Base-by-base conservation (phyloP, 1,140 invertebrate species). In the Drosophila miranda region DNA sequence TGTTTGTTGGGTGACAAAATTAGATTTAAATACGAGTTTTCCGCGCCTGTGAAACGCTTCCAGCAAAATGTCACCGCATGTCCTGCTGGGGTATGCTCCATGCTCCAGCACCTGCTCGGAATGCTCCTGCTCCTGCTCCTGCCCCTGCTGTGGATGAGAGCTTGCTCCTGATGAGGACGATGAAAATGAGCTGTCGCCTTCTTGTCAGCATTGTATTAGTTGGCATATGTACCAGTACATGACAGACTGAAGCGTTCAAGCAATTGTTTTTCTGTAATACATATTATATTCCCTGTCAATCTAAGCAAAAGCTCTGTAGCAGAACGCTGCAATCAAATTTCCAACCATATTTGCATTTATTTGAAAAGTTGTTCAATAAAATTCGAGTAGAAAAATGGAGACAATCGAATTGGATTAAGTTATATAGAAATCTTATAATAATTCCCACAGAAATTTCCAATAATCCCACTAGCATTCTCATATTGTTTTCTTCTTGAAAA, bases 1-100 rank as follows among this genome's bases (percentile, higher is more conserved):
- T 81, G 66, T 81, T 87, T 81, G 81, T 71, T 56, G 61, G 79
- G 78, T 78, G 82, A 82, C 82, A 82, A 87, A 87, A 87, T 87
- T 87, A 87, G 82, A 87, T 87, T 87, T 87, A 87, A 87, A 87
- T 86, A 82, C 68, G 81, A 38, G 34, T 13, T 38, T 38, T 38
- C 58, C 57, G 61, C 80, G 70, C 80, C 73, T 61, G 63, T 77
- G 56, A 67, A 52, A 43, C 19, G 67, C 78, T 61, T 45, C 42
- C 44, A 48, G 81, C 76, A 41, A 86, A 86, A 86, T 87, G 82
- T 81, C 74, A 86, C 78, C 78, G 52, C 82, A 71, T 86, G 82
- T 87, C 78, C 78, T 78, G 73, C 60, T 61, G 52, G 21, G 11
- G 11, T 0, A 8, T 28, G 48, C 30, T 4, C 8, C 26, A 13